Percentiles rank a stretch among this genome's conserved stretches.
phyloP scores from a whole-genome alignment of 2,888 invertebrate genomes.

The Eurytoma californica region DNA sequence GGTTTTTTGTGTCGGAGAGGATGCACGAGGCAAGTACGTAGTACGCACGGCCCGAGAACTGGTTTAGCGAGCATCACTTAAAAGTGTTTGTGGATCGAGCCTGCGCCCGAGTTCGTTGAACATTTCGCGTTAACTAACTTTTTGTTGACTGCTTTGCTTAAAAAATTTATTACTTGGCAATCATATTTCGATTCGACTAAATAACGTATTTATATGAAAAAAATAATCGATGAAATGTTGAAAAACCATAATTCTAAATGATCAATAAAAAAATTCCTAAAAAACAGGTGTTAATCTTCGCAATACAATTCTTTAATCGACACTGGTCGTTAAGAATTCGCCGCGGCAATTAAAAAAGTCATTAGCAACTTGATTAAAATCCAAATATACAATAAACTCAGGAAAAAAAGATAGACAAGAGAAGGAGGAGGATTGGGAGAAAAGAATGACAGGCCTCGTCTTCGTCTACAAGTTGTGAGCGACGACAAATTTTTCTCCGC shows the following conservation, averaged over 20 bases:
- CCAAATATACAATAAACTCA: neutral
- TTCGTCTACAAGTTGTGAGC: neutral
- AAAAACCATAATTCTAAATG: no score
- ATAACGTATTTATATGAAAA: neutral
- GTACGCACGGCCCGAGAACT: no score
- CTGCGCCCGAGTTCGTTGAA: no score
- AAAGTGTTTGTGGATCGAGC: no score
- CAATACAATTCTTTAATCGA: no score
- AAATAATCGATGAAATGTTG: no score
- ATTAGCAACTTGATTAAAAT: neutral
- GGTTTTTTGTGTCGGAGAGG: conserved; percentile 17
- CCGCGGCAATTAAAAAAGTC: neutral
- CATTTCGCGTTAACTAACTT: no score
- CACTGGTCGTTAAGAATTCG: no score
- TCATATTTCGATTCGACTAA: neutral
- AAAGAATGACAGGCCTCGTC: neutral
- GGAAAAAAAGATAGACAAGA: neutral
- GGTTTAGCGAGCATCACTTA: no score
- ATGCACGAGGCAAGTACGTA: neutral
- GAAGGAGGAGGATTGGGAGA: neutral
- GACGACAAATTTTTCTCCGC: neutral
- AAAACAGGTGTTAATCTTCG: no score
- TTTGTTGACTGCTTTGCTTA: no score
- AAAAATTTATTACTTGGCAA: neutral
- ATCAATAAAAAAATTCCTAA: no score